Percentiles rank a stretch among this genome's conserved stretches.
Conservation (phyloP, 2,113 vertebrate species). For the Penelope pileata region DNA sequence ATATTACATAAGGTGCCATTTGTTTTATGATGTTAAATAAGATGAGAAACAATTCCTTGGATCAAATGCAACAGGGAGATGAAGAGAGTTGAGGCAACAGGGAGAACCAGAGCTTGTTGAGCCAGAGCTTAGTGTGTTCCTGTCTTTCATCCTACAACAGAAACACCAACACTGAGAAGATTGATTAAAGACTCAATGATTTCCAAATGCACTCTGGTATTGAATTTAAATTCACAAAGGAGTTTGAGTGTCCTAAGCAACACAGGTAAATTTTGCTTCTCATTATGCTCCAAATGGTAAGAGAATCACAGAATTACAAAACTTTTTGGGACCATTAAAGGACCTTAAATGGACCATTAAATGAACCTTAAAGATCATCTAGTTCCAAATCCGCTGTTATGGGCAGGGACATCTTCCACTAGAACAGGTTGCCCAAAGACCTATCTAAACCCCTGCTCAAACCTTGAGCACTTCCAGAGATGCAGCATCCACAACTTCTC, state of each 20-base stretch:
- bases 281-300: background rate
- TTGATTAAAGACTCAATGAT: background rate
- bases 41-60: background rate
- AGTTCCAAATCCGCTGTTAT: too few relatives aligned
- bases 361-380: too few relatives aligned
- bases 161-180: background rate
- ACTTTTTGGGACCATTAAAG: too few relatives aligned
- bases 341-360: too few relatives aligned
- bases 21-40: background rate
- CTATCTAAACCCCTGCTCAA: too few relatives aligned
- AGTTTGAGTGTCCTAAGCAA: background rate
- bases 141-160: background rate
- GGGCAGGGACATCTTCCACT: too few relatives aligned
- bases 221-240: background rate
- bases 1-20: background rate
- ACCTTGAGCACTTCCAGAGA: too few relatives aligned
- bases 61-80: background rate
- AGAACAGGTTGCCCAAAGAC: too few relatives aligned
- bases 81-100: too few relatives aligned
- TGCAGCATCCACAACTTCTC: too few relatives aligned
- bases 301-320: too few relatives aligned
- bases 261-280: background rate
- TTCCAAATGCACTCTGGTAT: background rate
- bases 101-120: background rate
- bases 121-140: background rate